Evolutionary conservation across 2,797 vertebrate genomes (phyloP), one percentile per base, ranked within the genome.

Genomic region (Falco novaeseelandiae): DNA sequence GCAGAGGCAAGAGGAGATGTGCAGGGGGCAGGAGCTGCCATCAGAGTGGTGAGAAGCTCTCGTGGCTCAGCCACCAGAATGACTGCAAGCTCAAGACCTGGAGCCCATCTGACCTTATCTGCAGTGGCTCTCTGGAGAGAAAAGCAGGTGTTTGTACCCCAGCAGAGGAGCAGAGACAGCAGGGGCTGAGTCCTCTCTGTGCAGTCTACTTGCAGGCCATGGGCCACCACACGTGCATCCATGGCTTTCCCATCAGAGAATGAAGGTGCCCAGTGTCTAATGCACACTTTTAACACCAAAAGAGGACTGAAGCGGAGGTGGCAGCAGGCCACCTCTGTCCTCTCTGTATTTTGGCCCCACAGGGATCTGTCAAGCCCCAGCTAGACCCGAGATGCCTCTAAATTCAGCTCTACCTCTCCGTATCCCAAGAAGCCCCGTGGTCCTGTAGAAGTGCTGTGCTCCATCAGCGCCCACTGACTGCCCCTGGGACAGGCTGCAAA

Each of bases 381-480:
- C 32, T 49, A 71, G n/a, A 42, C 22, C 34, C 2, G 6, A 80
- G 34, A 40, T 34, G 15, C 27, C 29, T 73, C 54, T 48, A 61
- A 85, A 11, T 54, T 54, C n/a, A 46, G 34, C 10, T 32, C 8
- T 36, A 22, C 14, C 34, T 73, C 38, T 59, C 46, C 25, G 13
- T 52, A 58, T 65, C 18, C 9, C 1, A 2, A 71, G 42, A 26
- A 69, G 23, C 11, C 12, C 32, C 5, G 3, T 10, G 29, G 52
- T 46, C 10, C 23, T 29, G 19, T 21, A 44, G 32, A 91, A 48
- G 5, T 19, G 18, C 36, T 25, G 22, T 32, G 23, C 27, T 62
- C 48, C 36, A 54, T 40, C 42, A 19, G n/a, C 9, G 14, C 19
- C 27, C 1, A 1, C n/a, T 48, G 1, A 2, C n/a, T 32, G 15